These are phyloP conservation scores for Folsomia manolachei DNA, from an alignment of 2,888 invertebrate genomes.

Conservation along the genomic window DNA sequence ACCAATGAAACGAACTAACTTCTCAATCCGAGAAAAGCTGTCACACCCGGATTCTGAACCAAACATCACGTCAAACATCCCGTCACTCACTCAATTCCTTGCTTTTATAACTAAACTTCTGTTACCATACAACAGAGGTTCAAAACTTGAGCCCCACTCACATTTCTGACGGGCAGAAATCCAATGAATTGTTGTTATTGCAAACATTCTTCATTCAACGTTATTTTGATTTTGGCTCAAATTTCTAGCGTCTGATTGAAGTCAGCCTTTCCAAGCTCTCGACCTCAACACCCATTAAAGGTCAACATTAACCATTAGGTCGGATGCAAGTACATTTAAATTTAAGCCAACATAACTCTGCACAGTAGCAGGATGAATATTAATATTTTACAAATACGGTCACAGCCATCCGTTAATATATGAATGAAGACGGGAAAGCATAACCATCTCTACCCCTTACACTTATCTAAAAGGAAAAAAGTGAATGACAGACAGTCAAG, in stretches of 20 bases:
- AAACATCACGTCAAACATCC: not conserved
- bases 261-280: not conserved
- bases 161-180: no score
- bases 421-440: no score
- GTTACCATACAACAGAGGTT: no score
- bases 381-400: no score
- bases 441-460: no score
- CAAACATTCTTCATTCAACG: conserved; percentile 12
- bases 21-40: not conserved
- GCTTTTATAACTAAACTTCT: not conserved
- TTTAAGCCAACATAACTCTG: not conserved
- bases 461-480: not conserved
- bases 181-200: conserved; percentile 15
- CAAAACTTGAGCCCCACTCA: no score
- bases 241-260: conserved; percentile 12
- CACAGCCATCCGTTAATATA: no score
- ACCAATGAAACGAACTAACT: not conserved
- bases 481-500: conserved; percentile 46
- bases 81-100: no score
- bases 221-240: conserved; percentile 10
- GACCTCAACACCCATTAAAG: not conserved
- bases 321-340: not conserved
- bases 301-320: not conserved
- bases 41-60: not conserved
- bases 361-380: no score